A percentile compares a stretch with the other conserved stretches of the same genome.
These are phyloP conservation scores for Campylomormyrus numenius DNA, from an alignment of 2,113 vertebrate species.

Conservation along the genomic window DNA sequence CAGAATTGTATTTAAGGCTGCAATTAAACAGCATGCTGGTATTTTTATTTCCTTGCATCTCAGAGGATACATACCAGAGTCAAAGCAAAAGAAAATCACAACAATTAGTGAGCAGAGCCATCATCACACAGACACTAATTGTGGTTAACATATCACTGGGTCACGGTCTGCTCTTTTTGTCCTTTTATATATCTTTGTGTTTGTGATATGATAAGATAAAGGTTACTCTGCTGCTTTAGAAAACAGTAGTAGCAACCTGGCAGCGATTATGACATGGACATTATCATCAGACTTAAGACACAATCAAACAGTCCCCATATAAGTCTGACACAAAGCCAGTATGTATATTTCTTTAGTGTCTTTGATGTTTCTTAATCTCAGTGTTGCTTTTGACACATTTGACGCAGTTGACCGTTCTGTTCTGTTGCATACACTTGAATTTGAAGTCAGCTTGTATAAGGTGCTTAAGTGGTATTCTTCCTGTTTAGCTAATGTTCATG, in stretches of 20 bases:
- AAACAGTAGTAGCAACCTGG: background rate
- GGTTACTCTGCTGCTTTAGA: background rate
- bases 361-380: background rate
- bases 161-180: background rate
- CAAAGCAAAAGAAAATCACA: slow-evolving; percentile 5
- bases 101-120: slow-evolving; percentile 5
- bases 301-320: background rate
- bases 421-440: background rate
- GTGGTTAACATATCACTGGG: background rate
- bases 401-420: background rate
- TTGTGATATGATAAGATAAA: background rate
- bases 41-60: background rate
- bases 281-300: background rate
- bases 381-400: background rate
- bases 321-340: background rate
- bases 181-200: background rate
- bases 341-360: background rate
- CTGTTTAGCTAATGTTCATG: background rate
- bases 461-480: background rate
- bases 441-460: background rate
- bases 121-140: slow-evolving; percentile 22
- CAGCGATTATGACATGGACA: background rate
- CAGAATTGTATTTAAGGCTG: background rate
- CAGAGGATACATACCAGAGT: background rate
- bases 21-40: slow-evolving; percentile 18